Evolutionary conservation across 2,113 vertebrate genomes (phyloP).

Genomic region (Sturnira hondurensis): DNA sequence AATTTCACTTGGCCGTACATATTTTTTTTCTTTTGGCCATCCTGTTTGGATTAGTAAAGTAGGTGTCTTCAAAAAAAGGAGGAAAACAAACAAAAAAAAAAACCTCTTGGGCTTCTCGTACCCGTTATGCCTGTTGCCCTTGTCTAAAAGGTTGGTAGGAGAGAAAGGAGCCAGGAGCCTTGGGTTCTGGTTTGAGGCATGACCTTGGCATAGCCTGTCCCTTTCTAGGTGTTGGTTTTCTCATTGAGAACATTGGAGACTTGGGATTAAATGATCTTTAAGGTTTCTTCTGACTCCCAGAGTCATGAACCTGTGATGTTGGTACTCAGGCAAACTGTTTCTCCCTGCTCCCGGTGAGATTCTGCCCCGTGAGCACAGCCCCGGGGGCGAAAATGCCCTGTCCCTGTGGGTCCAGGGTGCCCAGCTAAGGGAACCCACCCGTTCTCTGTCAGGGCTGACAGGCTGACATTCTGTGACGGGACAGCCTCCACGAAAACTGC

Average conservation of each 20-base stretch:
- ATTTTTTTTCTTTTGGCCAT: background rate
- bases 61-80: background rate
- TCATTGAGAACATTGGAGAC: background rate
- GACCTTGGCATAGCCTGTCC: background rate
- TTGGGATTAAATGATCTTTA: background rate
- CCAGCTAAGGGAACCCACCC: background rate
- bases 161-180: background rate
- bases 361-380: background rate
- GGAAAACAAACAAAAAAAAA: background rate
- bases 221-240: background rate
- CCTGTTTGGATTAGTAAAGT: background rate
- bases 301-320: background rate
- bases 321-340: background rate
- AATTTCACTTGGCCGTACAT: slow-evolving; percentile 29
- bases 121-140: background rate
- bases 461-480: background rate
- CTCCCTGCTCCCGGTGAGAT: background rate
- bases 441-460: background rate
- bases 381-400: background rate
- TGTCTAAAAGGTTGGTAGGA: background rate
- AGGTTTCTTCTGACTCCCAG: background rate
- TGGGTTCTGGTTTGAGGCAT: background rate
- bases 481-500: background rate
- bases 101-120: background rate
- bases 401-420: too few relatives aligned